A percentile compares a stretch with the other conserved stretches of the same genome.
Conservation (phyloP, 2,797 vertebrate species). For the Triplophysa bombifrons region DNA sequence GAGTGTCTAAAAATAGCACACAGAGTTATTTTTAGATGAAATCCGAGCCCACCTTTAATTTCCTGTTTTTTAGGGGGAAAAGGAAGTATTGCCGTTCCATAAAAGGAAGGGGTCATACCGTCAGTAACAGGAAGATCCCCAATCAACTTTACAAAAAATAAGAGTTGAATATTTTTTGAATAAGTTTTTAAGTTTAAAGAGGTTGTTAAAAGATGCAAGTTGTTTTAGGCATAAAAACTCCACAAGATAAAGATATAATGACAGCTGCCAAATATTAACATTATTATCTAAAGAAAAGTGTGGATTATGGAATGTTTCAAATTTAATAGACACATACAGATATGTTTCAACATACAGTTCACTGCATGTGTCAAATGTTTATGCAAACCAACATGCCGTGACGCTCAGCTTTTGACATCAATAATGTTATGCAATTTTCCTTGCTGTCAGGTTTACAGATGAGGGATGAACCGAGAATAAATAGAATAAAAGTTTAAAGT, state of each 20-base stretch:
- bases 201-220: no score
- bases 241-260: not conserved
- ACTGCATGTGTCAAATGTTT: not conserved
- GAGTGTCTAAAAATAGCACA: slow-evolving; percentile 62
- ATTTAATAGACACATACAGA: not conserved
- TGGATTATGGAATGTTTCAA: not conserved
- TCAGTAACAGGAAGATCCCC: not conserved
- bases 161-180: no score
- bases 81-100: slow-evolving; percentile 4
- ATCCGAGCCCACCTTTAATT: slow-evolving; percentile 28
- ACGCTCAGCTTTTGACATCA: not conserved
- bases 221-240: not conserved
- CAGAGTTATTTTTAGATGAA: slow-evolving; percentile 61
- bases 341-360: not conserved
- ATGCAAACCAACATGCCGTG: not conserved
- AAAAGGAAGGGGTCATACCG: not conserved
- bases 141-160: not conserved
- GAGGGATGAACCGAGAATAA: not conserved
- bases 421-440: not conserved
- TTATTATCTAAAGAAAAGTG: not conserved
- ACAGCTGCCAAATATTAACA: not conserved
- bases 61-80: slow-evolving; percentile 21
- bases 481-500: no score
- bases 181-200: not conserved
- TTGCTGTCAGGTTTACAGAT: not conserved